Percentiles rank a stretch among this genome's conserved stretches.
Evolutionary conservation across 2,113 vertebrate species (phyloP).

Genomic region (Xenopus tropicalis): DNA sequence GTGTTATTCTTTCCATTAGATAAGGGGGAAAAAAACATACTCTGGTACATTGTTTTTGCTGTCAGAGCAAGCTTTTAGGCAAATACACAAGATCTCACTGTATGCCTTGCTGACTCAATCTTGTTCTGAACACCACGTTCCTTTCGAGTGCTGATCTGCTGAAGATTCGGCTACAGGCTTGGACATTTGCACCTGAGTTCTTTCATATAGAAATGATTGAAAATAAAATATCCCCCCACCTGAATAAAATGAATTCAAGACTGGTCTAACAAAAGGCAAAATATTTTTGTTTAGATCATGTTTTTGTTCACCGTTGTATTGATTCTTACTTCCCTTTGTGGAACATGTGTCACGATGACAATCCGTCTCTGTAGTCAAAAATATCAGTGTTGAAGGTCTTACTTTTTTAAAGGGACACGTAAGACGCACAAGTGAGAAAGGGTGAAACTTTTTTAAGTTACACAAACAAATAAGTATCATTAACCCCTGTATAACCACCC

Average conservation of each 20-base stretch:
- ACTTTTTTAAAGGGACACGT: too few species aligned
- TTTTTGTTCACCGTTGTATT: too few species aligned
- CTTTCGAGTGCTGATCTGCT: slow-evolving; percentile 55
- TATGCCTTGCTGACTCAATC: slow-evolving; percentile 58
- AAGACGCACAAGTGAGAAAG: too few species aligned
- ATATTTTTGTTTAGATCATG: background rate
- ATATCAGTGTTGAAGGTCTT: too few species aligned
- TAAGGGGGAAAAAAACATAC: slow-evolving; percentile 61
- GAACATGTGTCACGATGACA: too few species aligned
- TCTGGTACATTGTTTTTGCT: slow-evolving; percentile 63
- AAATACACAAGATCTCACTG: slow-evolving; percentile 68
- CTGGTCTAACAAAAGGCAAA: background rate
- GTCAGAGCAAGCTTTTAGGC: slow-evolving; percentile 65
- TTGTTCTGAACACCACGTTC: slow-evolving; percentile 50
- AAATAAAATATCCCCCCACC: background rate
- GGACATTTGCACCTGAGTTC: slow-evolving; percentile 50
- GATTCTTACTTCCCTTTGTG: too few species aligned
- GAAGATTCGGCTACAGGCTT: slow-evolving; percentile 51
- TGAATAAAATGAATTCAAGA: background rate
- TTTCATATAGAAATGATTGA: slow-evolving; percentile 20
- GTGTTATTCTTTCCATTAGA: slow-evolving; percentile 74
- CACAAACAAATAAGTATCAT: too few species aligned
- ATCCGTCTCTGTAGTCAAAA: too few species aligned
- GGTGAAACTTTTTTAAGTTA: too few species aligned
- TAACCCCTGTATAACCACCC: too few species aligned